Evolutionary conservation across 2,113 vertebrate species (phyloP), one percentile per base, ranked within the genome.

Genomic region (Percina caprodes): DNA sequence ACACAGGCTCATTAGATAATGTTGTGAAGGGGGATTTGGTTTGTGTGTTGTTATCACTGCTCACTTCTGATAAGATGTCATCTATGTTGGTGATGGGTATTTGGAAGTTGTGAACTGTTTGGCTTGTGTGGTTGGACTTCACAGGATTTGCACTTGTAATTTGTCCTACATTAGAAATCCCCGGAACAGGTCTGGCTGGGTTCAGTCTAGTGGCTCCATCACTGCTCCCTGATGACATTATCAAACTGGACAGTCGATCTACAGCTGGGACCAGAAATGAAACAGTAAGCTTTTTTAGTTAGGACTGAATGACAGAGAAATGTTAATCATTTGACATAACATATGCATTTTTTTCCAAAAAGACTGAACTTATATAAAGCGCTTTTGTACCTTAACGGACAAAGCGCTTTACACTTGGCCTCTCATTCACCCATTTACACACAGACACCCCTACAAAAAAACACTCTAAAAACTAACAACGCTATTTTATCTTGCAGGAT

Each of bases 241-340:
- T 92, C 69, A 93, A 80, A 83, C 86, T 94, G 79, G 95, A 94
- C 78, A 94, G 91, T 74, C 91, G 90, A 83, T 95, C 95, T 89
- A 94, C 92, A 95, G 94, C 97, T 98, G 92, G 24, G 74, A 80
- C 18, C 67, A 77, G 15, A 83, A 62, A 89, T 19, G 30, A 59
- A 76, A 79, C 60, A 62, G 18, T 23, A 19, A 66, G 12, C 18
- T 49, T 5, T 5, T 48, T 74, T 13, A 52, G 33, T 71, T 9
- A 52, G 11, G 15, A 39, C 23, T 24, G 5, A 42, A 58, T 39
- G 5, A 62, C 10, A 42, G 16, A 39, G 18, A 59, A 65, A 7
- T 3, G 46, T 61, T 52, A 54, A 54, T 60, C 45, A 24, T 49
- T 45, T 30, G 2, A 62, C 19, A 24, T 51, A 14, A 49, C 35